Evolutionary conservation across 1,140 invertebrate species (phyloP).

Genomic region (Arctopsyche grandis): DNA sequence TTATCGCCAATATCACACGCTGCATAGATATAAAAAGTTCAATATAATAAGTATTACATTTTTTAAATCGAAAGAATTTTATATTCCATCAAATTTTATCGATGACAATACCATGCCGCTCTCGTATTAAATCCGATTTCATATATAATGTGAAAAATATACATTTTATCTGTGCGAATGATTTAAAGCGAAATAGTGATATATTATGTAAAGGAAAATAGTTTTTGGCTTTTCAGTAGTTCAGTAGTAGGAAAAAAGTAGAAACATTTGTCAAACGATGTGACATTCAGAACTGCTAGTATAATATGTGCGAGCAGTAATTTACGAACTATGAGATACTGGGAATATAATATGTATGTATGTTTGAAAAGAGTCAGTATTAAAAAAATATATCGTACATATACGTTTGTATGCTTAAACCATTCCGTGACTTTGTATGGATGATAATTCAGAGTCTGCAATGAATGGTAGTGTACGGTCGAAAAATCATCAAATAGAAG

Average conservation of each 20-base stretch:
- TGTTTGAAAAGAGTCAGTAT: too few species aligned
- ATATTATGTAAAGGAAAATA: neutral
- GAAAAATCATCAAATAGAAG: too few species aligned
- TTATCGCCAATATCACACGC: neutral
- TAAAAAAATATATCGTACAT: too few species aligned
- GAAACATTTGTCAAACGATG: conserved; percentile 25
- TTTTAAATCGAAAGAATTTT: too few species aligned
- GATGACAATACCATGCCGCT: too few species aligned
- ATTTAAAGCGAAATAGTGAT: conserved; percentile 6
- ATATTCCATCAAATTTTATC: too few species aligned
- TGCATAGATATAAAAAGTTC: neutral
- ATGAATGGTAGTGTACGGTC: too few species aligned
- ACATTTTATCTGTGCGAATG: neutral
- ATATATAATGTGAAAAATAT: too few species aligned
- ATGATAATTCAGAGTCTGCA: too few species aligned
- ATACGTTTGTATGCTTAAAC: too few species aligned
- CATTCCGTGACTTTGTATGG: too few species aligned
- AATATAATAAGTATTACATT: neutral
- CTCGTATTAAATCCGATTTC: too few species aligned
- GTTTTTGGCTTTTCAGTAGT: conserved; percentile 15
- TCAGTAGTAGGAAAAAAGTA: conserved; percentile 8
- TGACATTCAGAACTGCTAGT: conserved; percentile 16
- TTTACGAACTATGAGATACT: neutral
- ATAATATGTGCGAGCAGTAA: conserved; percentile 3
- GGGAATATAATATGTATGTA: neutral